Conservation (phyloP, 1,140 invertebrate genomes). For the Zaprionus taronus region DNA sequence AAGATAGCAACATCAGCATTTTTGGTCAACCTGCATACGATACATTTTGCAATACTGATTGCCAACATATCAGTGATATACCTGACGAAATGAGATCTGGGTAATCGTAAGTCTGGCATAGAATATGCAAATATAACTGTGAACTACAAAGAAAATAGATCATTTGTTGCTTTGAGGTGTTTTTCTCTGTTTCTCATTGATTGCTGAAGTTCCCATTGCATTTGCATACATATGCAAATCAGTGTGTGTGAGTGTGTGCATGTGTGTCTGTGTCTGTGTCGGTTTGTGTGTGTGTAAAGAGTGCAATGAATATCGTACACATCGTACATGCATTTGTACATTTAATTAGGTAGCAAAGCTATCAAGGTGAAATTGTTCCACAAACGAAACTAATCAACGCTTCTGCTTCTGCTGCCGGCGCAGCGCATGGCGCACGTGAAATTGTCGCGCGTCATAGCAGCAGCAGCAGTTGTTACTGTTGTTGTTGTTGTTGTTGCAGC, state of each 20-base stretch:
- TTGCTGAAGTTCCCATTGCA: neutral
- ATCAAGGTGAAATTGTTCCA: slow-evolving; percentile 4
- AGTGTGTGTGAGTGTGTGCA: neutral
- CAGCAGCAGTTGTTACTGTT: slow-evolving; percentile 2
- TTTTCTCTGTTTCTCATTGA: neutral
- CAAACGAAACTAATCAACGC: slow-evolving; percentile 5
- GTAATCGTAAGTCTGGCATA: too few species aligned
- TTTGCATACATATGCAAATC: slow-evolving; percentile 1
- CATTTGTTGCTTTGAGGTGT: neutral
- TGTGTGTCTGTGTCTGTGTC: neutral
- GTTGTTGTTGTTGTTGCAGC: slow-evolving; percentile 38
- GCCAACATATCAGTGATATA: too few species aligned
- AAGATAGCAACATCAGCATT: too few species aligned
- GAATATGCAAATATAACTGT: too few species aligned
- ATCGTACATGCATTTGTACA: slow-evolving; percentile 3
- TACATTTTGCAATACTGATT: too few species aligned
- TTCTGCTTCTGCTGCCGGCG: neutral
- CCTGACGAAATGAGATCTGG: too few species aligned
- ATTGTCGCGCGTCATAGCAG: slow-evolving; percentile 13
- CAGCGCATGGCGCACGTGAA: slow-evolving; percentile 34
- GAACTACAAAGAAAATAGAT: too few species aligned
- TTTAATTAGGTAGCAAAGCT: slow-evolving; percentile 6
- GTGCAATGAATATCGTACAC: neutral
- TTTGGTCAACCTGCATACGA: too few species aligned
- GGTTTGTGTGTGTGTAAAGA: neutral